Evolutionary conservation across 2,888 invertebrate species (phyloP).

Genomic region (Hydrotaea cyrtoneurina): DNA sequence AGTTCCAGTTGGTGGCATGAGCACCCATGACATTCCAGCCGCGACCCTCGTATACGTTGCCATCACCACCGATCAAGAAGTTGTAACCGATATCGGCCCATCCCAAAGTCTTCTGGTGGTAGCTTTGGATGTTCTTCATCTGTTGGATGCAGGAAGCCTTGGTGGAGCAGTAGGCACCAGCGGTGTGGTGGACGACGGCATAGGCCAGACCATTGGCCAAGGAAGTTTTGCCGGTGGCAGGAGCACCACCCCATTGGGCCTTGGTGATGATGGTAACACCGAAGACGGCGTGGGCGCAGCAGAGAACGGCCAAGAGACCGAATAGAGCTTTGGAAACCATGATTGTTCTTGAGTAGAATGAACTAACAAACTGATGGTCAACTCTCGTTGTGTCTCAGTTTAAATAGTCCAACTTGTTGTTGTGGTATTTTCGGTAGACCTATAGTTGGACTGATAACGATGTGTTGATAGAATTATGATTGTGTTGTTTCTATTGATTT

Average conservation of each 20-base stretch:
- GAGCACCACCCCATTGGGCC: constrained; percentile 73
- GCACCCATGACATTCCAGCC: constrained; percentile 72
- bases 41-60: constrained; percentile 73
- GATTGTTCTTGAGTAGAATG: not conserved
- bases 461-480: too few relatives aligned
- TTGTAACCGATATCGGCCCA: constrained; percentile 74
- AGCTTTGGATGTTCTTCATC: constrained; percentile 71
- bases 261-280: constrained; percentile 68
- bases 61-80: constrained; percentile 74
- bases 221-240: constrained; percentile 54
- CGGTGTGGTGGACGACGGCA: constrained; percentile 85
- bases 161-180: constrained; percentile 79
- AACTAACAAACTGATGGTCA: not conserved
- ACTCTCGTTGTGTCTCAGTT: not conserved
- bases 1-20: constrained; percentile 72
- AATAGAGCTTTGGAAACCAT: constrained; percentile 54
- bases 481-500: too few relatives aligned
- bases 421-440: too few relatives aligned
- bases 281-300: constrained; percentile 50
- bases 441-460: too few relatives aligned
- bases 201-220: constrained; percentile 68
- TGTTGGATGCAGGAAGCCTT: constrained; percentile 68
- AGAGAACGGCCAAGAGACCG: constrained; percentile 44
- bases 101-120: constrained; percentile 71
- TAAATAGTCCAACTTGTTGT: not conserved